phyloP scores from a whole-genome alignment of 2,888 invertebrate genomes.

The Rotaria macrura region DNA sequence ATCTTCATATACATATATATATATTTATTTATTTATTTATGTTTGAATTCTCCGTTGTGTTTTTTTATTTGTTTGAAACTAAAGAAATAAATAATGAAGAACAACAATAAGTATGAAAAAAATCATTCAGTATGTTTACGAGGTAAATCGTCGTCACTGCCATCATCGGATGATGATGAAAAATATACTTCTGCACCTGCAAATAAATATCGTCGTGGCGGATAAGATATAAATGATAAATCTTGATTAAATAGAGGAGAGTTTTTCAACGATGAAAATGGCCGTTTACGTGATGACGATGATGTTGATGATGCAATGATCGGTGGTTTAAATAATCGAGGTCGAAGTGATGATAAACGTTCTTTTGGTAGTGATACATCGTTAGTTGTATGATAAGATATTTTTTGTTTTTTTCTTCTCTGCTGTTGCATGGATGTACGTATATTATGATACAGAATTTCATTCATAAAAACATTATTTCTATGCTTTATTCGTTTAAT shows the following conservation, averaged over 20 bases:
- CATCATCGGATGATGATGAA: not conserved
- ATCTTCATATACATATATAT: not conserved
- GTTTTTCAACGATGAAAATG: not conserved
- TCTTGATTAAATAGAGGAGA: not conserved
- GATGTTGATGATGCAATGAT: not conserved
- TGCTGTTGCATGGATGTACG: not conserved
- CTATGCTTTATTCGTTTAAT: not conserved
- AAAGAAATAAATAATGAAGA: not conserved
- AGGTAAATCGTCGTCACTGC: not conserved
- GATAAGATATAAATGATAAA: not conserved
- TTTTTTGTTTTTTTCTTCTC: not conserved
- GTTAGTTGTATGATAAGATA: not conserved
- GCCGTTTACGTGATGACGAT: not conserved
- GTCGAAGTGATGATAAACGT: not conserved
- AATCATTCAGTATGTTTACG: slow-evolving; percentile 1
- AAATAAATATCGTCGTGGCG: not conserved
- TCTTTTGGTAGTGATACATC: not conserved
- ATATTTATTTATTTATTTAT: not conserved
- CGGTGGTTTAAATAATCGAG: not conserved
- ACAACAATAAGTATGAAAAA: not conserved
- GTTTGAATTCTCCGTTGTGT: not conserved
- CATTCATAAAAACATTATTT: not conserved
- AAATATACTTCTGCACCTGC: not conserved
- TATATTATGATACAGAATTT: not conserved
- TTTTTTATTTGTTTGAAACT: not conserved